Evolutionary conservation across 1,140 invertebrate species (phyloP), one percentile per base, ranked within the genome.

Genomic region (Homalodisca vitripennis): DNA sequence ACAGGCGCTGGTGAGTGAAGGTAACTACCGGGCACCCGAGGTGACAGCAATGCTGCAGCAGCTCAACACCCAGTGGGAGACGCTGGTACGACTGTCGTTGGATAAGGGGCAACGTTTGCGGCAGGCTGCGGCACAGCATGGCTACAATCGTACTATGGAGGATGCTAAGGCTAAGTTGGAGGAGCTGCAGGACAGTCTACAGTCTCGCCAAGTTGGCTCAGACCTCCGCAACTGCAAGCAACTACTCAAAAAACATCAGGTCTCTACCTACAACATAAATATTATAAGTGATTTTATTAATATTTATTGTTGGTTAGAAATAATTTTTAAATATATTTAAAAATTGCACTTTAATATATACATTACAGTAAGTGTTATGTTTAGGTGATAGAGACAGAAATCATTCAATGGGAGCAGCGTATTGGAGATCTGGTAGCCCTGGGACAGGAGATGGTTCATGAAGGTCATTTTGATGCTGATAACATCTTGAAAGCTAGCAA

Each of bases 381-480:
- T 10, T 80, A 90, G 75, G 83, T 87, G 0, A 75, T 95, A 3
- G 95, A 97, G 76, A 88, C 86, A 53, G 94, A 97, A 71, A 85
- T 97, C 65, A 80, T 80, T 26, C 85, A 90, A 53, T 92, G 91
- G 87, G 87, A 92, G 72, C 84, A 86, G 63, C 90, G 91, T 74
- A 85, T 95, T 1, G 84, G 86, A 27, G 90, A 93, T 72, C 81
- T 97, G 17, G 86, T 89, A 0, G 83, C 84, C n/a, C 84, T 88
- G 70, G 95, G 94, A 14, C 86, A 92, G 71, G 90, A 96, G 77
- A 92, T 98, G 89, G 92, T 90, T 1, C 89, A 94, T 34, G 92
- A 94, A 71, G 94, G 93, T 22, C 96, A 98, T 81, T 98, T 98
- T 80, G 95, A 98, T 83, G 90, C 91, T 1, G 87, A 86, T 13